A percentile compares a stretch with the other conserved stretches of the same genome.
Evolutionary conservation across 2,113 vertebrate genomes (phyloP).

Genomic region (Nycticebus coucang): DNA sequence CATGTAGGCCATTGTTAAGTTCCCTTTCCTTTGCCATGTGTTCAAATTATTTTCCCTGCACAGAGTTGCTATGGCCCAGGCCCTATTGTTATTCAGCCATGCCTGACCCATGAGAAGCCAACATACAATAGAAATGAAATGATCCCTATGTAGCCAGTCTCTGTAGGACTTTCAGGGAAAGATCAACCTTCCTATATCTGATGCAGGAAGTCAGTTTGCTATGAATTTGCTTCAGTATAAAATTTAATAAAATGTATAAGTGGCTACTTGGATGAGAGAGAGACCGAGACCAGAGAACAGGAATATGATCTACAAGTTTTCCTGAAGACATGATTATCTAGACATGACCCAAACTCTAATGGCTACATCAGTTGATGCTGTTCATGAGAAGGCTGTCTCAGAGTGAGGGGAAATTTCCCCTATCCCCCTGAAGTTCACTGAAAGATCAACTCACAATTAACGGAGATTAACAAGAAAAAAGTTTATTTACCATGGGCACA

Average conservation of each 20-base stretch:
- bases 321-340: conserved; percentile 9
- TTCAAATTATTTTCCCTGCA: not conserved
- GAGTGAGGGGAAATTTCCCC: no score
- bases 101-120: not conserved
- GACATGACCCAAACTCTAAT: not conserved
- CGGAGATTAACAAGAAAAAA: no score
- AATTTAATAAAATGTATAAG: not conserved
- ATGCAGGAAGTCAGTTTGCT: not conserved
- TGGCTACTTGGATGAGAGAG: not conserved
- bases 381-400: not conserved
- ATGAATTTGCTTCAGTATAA: conserved; percentile 2
- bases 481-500: no score
- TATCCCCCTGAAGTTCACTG: no score
- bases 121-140: not conserved
- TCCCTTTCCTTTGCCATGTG: not conserved
- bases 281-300: not conserved
- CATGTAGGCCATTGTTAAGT: not conserved
- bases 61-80: not conserved
- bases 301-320: not conserved
- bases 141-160: not conserved
- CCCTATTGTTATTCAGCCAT: not conserved
- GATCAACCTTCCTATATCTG: not conserved
- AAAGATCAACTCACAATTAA: no score
- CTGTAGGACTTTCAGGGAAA: not conserved
- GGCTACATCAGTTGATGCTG: not conserved